Conservation (phyloP, 2,888 invertebrate species). For the Sesia bembeciformis region DNA sequence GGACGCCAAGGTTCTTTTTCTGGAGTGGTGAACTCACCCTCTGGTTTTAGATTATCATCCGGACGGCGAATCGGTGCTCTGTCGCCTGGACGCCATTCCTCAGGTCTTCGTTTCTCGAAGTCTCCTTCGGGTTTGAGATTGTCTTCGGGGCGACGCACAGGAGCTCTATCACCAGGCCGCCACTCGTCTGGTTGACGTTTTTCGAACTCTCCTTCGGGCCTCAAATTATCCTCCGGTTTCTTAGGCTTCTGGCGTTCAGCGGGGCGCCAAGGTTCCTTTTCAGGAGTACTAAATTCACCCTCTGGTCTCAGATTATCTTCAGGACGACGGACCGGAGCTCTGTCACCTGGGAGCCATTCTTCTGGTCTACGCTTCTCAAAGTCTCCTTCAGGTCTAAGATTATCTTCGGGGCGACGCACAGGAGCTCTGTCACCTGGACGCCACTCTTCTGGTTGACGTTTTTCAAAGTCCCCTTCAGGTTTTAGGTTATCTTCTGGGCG, state of each 20-base stretch:
- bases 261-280: slow-evolving; percentile 31
- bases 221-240: slow-evolving; percentile 68
- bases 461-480: slow-evolving; percentile 42
- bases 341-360: slow-evolving; percentile 48
- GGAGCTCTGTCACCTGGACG: slow-evolving; percentile 47
- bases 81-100: slow-evolving; percentile 28
- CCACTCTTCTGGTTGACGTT: slow-evolving; percentile 27
- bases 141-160: slow-evolving; percentile 22
- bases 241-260: slow-evolving; percentile 22
- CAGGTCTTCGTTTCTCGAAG: slow-evolving; percentile 42
- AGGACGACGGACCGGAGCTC: slow-evolving; percentile 31
- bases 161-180: slow-evolving; percentile 27
- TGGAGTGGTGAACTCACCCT: slow-evolving; percentile 67
- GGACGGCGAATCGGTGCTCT: slow-evolving; percentile 23
- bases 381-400: slow-evolving; percentile 71
- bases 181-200: slow-evolving; percentile 21
- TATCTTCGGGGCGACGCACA: slow-evolving; percentile 49
- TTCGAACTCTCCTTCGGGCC: slow-evolving; percentile 71
- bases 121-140: slow-evolving; percentile 76
- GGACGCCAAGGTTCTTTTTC: slow-evolving; percentile 29
- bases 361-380: slow-evolving; percentile 36
- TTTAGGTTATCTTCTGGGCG: slow-evolving; percentile 72
- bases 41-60: slow-evolving; percentile 69
- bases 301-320: slow-evolving; percentile 53
- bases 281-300: slow-evolving; percentile 43